Evolutionary conservation across 2,797 vertebrate species (phyloP), one percentile per base, ranked within the genome.

Genomic region (Neostethus bicornis): DNA sequence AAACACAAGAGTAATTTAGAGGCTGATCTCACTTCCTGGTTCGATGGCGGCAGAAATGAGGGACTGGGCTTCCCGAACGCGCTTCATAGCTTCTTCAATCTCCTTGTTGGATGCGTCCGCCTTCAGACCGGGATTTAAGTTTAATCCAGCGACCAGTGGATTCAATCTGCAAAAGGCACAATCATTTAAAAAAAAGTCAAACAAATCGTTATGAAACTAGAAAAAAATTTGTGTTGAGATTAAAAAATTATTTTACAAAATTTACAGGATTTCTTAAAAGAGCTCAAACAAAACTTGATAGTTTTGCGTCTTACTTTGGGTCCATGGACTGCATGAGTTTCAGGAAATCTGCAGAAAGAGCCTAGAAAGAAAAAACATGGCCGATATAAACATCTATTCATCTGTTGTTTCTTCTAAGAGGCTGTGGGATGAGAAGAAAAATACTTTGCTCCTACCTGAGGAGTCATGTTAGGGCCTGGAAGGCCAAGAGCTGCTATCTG

Each of bases 11-110:
- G n/a, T n/a, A n/a, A n/a, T n/a, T n/a, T n/a, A n/a, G n/a, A n/a
- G n/a, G n/a, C n/a, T n/a, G n/a, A n/a, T n/a, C 91, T 91, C 67
- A 93, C 92, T 92, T 94, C 97, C 96, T 78, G 97, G 97, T 87
- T 99, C 96, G 23, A 99, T 99, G 64, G 96, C 97, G 64, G 96
- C 97, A 82, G 96, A 99, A 69, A 99, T 99, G 65, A 98, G 73
- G 3, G 97, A 99, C 85, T 98, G 97, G 55, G 97, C 96, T 86
- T 99, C 97, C 73, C 96, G 78, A 46, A 99, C 97, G 85, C 96
- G 93, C 84, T 99, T 99, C 97, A 99, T 99, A n/a, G 97, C 96
- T 83, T 99, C 97, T 88, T 99, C 96, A 17, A 99, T 99, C 87
- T 99, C 97, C 88, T 99, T 99, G 79, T 94, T 98, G 46, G 96